Percentiles rank a stretch among this genome's conserved stretches.
Evolutionary conservation across 2,888 invertebrate genomes (phyloP).

Genomic region (Exephanes ischioxanthus): DNA sequence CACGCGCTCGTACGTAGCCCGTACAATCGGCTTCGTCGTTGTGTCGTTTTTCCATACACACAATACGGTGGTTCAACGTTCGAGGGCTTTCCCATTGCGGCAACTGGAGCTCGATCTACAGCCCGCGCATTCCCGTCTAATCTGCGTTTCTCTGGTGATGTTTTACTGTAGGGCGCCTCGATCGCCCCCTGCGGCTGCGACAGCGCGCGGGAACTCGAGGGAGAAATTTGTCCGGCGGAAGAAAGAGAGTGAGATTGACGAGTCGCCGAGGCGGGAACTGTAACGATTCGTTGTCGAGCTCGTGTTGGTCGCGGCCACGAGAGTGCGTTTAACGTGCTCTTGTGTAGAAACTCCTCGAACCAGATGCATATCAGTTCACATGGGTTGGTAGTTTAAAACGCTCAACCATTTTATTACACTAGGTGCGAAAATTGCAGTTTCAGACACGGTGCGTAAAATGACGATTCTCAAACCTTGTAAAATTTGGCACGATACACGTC

Average conservation of each 20-base stretch:
- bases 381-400: too few species aligned
- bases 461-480: too few species aligned
- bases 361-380: too few species aligned
- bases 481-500: too few species aligned
- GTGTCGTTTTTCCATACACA: conserved; percentile 45
- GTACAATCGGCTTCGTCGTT: conserved; percentile 69
- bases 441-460: too few species aligned
- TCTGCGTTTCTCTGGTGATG: conserved; percentile 1
- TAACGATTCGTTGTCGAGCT: too few species aligned
- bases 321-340: too few species aligned
- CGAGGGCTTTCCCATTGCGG: neutral
- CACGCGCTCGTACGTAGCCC: neutral
- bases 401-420: too few species aligned
- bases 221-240: neutral
- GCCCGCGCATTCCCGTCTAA: neutral
- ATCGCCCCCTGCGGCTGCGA: neutral
- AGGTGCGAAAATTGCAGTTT: too few species aligned
- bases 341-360: too few species aligned
- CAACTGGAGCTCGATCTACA: neutral
- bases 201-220: neutral
- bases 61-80: neutral
- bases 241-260: neutral
- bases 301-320: too few species aligned
- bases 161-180: neutral
- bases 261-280: neutral